Percentiles rank a stretch among this genome's conserved stretches.
These are phyloP conservation scores for Notocelia uddmanniana DNA, from an alignment of 2,888 invertebrate genomes.

Conservation along the genomic window DNA sequence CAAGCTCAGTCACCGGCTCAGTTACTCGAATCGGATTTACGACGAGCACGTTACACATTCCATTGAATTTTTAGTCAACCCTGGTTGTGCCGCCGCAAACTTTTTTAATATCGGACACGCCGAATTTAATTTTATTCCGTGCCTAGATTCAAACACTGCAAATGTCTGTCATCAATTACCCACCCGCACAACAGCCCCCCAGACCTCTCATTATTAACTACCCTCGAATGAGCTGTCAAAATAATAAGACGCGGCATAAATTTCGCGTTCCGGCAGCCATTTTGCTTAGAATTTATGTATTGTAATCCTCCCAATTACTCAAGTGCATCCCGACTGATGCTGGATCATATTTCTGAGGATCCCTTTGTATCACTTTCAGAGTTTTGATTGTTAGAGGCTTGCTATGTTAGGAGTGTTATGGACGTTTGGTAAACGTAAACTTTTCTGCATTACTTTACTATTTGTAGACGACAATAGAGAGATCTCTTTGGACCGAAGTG, in stretches of 20 bases:
- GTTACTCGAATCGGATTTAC: conserved; percentile 26
- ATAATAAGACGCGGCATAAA: conserved; percentile 77
- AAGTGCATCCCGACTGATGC: conserved; percentile 56
- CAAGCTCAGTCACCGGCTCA: conserved; percentile 21
- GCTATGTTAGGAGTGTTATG: not conserved
- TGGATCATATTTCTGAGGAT: conserved; percentile 62
- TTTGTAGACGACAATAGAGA: too few species aligned
- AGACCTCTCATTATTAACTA: conserved; percentile 57
- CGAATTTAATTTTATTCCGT: conserved; percentile 38
- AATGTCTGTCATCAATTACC: conserved; percentile 58
- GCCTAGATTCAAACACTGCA: conserved; percentile 47
- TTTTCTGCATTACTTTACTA: too few species aligned
- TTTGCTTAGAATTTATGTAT: conserved; percentile 63
- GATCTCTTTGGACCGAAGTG: too few species aligned
- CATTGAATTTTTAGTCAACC: conserved; percentile 30
- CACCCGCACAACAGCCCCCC: conserved; percentile 45
- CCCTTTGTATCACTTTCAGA: conserved; percentile 52
- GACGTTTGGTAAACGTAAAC: too few species aligned
- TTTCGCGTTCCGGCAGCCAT: conserved; percentile 65
- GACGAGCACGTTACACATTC: conserved; percentile 21
- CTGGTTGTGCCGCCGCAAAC: conserved; percentile 29
- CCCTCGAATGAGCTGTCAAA: conserved; percentile 72
- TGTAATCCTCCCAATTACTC: conserved; percentile 77
- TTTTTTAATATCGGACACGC: conserved; percentile 42
- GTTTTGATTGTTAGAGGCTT: conserved; percentile 47